Conservation (phyloP, 2,797 vertebrate species). For the Molossus alvarezi region DNA sequence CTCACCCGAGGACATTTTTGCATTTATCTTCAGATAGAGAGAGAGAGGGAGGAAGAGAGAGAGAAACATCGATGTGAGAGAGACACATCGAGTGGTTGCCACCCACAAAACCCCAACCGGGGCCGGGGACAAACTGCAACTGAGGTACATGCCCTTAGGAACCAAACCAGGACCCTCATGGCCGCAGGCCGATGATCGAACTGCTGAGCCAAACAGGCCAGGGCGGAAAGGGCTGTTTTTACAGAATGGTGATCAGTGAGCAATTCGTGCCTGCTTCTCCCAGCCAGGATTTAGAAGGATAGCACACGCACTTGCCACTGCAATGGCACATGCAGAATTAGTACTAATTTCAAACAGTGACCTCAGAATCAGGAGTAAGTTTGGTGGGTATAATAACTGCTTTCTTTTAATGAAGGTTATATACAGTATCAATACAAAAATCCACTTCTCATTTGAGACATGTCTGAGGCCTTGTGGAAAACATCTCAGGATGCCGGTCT, state of each 20-base stretch:
- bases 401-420: conserved; percentile 27
- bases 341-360: neutral
- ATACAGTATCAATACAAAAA: neutral
- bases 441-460: neutral
- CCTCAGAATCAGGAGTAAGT: conserved; percentile 9
- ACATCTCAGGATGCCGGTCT: neutral
- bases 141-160: no score
- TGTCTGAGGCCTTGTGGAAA: neutral
- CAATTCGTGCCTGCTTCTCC: neutral
- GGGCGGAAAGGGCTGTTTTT: neutral
- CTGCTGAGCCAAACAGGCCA: no score
- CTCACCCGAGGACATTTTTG: no score
- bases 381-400: neutral
- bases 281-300: neutral
- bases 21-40: no score
- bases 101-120: no score
- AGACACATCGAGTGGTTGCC: no score
- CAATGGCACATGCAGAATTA: neutral
- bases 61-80: no score
- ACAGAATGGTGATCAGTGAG: neutral
- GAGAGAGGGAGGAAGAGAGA: no score
- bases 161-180: no score
- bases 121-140: no score
- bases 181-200: no score
- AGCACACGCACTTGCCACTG: no score